phyloP scores from a whole-genome alignment of 2,888 invertebrate species.

The Dasypolia templi region DNA sequence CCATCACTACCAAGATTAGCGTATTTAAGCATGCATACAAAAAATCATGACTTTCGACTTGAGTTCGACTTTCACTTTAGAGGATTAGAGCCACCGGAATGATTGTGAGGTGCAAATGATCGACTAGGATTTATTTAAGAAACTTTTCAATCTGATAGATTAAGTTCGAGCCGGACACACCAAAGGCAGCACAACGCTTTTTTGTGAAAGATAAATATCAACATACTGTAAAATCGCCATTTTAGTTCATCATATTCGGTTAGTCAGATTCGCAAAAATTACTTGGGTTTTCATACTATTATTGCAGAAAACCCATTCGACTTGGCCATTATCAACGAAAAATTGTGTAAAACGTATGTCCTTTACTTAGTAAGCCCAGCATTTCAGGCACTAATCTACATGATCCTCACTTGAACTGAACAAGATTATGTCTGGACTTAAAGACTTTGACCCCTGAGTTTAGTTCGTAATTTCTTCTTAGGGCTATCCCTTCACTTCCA shows the following conservation, averaged over 20 bases:
- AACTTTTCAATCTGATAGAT: neutral
- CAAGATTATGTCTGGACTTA: neutral
- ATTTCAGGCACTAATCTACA: neutral
- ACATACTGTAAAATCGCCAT: neutral
- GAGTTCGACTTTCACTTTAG: neutral
- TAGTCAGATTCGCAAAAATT: neutral
- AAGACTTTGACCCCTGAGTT: neutral
- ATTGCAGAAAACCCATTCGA: neutral
- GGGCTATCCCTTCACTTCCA: too few species aligned
- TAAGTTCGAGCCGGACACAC: too few species aligned
- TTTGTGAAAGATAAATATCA: neutral
- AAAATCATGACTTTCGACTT: neutral
- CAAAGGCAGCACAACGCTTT: neutral
- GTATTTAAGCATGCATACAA: conserved; percentile 7
- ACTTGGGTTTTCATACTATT: neutral
- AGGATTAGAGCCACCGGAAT: neutral
- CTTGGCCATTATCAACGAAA: neutral
- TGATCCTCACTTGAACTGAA: neutral
- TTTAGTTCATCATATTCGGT: neutral
- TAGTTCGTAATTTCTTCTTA: neutral
- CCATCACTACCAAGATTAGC: neutral
- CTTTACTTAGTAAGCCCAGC: neutral
- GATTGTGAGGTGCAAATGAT: neutral
- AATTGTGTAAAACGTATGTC: neutral
- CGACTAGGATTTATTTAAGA: neutral